phyloP scores from a whole-genome alignment of 1,140 invertebrate genomes.

The Drosophila kepulauana region DNA sequence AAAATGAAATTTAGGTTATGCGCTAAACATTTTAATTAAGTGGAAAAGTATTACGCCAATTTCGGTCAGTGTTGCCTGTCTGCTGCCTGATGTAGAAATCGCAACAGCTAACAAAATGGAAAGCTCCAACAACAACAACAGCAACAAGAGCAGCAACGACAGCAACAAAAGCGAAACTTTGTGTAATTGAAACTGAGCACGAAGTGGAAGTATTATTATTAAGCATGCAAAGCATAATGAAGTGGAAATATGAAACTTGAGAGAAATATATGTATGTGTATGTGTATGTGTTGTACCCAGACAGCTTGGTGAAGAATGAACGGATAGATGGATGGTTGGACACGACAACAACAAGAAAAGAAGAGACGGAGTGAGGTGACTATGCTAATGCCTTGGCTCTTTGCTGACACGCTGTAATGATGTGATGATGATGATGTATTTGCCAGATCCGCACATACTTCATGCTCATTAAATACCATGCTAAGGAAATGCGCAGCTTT shows the following conservation, averaged over 20 bases:
- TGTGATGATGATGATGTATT: conserved; percentile 28
- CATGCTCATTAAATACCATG: conserved; percentile 3
- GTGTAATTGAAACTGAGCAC: conserved; percentile 82
- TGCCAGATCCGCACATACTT: conserved; percentile 5
- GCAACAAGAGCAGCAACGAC: neutral
- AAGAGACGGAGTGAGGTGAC: conserved; percentile 40
- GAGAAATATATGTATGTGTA: conserved; percentile 37
- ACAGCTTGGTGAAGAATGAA: conserved; percentile 29
- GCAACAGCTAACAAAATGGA: conserved; percentile 76
- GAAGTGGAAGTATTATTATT: conserved; percentile 82
- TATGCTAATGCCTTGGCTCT: conserved; percentile 52
- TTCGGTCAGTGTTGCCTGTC: conserved; percentile 54
- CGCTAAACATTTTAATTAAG: conserved; percentile 82
- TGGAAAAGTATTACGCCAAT: conserved; percentile 82
- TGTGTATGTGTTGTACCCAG: conserved; percentile 8
- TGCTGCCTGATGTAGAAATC: conserved; percentile 65
- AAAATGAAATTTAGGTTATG: conserved; percentile 80
- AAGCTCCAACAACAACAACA: conserved; percentile 61
- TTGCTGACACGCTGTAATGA: conserved; percentile 32
- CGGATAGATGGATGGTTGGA: neutral
- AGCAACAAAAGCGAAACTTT: conserved; percentile 77
- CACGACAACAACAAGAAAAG: neutral
- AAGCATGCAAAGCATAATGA: conserved; percentile 83
- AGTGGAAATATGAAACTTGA: conserved; percentile 77
- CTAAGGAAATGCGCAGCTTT: conserved; percentile 16